Base-by-base conservation (phyloP, 2,797 vertebrate species). In the Salmo trutta region DNA sequence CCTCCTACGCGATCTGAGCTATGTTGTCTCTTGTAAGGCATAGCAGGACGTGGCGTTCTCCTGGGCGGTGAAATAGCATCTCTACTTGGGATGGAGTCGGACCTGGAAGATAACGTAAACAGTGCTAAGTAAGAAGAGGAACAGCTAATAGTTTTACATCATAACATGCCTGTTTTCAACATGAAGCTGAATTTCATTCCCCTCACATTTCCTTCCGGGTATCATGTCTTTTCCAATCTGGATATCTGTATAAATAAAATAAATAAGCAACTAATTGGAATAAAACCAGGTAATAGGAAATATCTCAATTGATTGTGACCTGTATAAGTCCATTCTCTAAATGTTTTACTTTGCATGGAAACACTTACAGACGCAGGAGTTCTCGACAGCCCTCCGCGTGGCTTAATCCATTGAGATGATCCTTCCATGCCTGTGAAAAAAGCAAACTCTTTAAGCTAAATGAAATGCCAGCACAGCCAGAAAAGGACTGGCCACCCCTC, bases 351-450 rank as follows among this genome's bases (percentile, higher is more conserved):
- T 19, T 15, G 0, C 16, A 47, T 51, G 14, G 7, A 14, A 31
- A 74, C 8, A 79, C 84, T 84, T 72, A 86, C 85, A 75, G 54
- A 27, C 75, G 71, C 59, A 84, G 54, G 19, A 75, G 56, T 10
- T 79, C 75, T 53, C 71, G 69, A 29, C 78, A 77, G 19, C 75
- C 72, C 65, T 80, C 71, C 12, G 73, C 78, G 80, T 89, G 88
- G 1, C 81, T 80, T 4, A 73, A 14, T 7, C 88, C 88, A 54
- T 73, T 75, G 19, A 89, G 72, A 76, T 88, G 86, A 62, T 79
- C 77, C 6, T 70, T 86, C 88, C 86, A 88, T 4, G 85, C 80
- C 88, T 89, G 71, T 36, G 12, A 75, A 67, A 65, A 79, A 53
- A 73, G 8, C 74, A 27, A 66, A 54, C 7, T 24, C 6, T 54